Percentiles rank a stretch among this genome's conserved stretches.
These are phyloP conservation scores for Arctia plantaginis DNA, from an alignment of 2,888 invertebrate species.

Conservation along the genomic window DNA sequence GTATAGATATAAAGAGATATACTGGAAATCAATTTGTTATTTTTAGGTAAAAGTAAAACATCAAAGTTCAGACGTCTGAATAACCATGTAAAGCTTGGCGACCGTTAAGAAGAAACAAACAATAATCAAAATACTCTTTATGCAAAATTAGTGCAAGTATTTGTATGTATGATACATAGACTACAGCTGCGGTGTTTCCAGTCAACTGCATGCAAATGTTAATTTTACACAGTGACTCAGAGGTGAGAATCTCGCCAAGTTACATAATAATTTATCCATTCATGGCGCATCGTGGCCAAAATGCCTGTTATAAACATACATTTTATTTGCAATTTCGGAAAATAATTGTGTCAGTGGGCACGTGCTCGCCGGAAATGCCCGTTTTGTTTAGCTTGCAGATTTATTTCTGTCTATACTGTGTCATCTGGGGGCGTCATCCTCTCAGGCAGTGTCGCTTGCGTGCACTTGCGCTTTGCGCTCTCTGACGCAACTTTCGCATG, in stretches of 20 bases:
- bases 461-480: slow-evolving; percentile 77
- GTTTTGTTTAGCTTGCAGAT: slow-evolving; percentile 83
- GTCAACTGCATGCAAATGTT: slow-evolving; percentile 69
- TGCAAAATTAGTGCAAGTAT: background rate
- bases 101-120: background rate
- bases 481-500: slow-evolving; percentile 73
- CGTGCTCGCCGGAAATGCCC: slow-evolving; percentile 80
- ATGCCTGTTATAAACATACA: slow-evolving; percentile 22
- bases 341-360: slow-evolving; percentile 76
- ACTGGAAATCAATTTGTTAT: slow-evolving; percentile 65
- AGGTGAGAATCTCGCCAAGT: slow-evolving; percentile 68
- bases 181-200: slow-evolving; percentile 69
- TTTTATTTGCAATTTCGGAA: slow-evolving; percentile 47
- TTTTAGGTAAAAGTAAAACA: background rate
- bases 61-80: background rate
- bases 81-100: background rate
- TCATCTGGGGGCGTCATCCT: slow-evolving; percentile 82
- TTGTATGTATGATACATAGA: slow-evolving; percentile 61
- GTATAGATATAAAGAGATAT: slow-evolving; percentile 69
- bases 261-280: slow-evolving; percentile 78
- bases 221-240: slow-evolving; percentile 78
- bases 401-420: slow-evolving; percentile 81
- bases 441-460: slow-evolving; percentile 61
- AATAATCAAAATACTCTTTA: background rate
- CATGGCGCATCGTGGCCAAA: slow-evolving; percentile 69